Percentiles rank a stretch among this genome's conserved stretches.
phyloP scores from a whole-genome alignment of 2,113 vertebrate genomes.

The Neolamprologus ventralis region DNA sequence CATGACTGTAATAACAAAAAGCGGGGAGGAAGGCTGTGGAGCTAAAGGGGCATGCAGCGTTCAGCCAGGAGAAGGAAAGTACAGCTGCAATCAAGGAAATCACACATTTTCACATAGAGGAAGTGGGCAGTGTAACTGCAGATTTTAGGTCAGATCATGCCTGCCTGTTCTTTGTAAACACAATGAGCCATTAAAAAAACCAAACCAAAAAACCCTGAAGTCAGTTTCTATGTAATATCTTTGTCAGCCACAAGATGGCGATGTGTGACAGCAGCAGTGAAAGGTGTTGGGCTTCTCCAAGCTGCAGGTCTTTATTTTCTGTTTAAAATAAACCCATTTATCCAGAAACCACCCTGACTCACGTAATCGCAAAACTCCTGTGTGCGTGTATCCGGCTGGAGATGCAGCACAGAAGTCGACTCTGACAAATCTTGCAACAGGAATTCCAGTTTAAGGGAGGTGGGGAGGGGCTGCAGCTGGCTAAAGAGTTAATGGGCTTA shows the following conservation, averaged over 20 bases:
- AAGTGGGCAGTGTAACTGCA: neutral
- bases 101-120: neutral
- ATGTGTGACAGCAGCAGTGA: neutral
- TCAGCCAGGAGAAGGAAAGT: conserved; percentile 42
- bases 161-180: neutral
- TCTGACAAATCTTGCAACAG: conserved; percentile 15
- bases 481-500: conserved; percentile 12
- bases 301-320: neutral
- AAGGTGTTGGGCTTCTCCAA: neutral
- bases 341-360: neutral
- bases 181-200: neutral
- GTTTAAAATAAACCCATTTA: neutral
- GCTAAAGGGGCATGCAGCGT: conserved; percentile 63
- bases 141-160: neutral
- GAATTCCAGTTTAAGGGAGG: conserved; percentile 36
- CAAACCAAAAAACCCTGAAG: neutral
- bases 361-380: conserved; percentile 3
- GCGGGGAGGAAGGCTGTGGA: neutral
- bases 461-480: conserved; percentile 38
- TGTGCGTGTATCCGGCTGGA: neutral
- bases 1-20: conserved; percentile 54
- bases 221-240: neutral
- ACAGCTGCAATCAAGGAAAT: neutral
- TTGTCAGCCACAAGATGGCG: conserved; percentile 49
- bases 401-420: conserved; percentile 14